Base-by-base conservation (phyloP, 2,797 vertebrate species). In the Eulemur rubriventer region DNA sequence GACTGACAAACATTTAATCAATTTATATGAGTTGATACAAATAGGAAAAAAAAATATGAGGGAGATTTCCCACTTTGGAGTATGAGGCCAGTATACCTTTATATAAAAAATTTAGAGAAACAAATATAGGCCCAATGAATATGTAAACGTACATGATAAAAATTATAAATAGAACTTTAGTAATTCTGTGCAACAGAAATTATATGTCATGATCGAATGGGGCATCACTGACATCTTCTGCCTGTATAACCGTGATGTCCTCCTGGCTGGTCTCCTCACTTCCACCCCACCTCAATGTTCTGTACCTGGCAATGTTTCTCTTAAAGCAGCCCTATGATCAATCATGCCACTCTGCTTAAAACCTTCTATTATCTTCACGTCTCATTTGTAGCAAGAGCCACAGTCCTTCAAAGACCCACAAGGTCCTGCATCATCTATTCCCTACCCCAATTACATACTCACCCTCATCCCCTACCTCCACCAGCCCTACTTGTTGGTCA, bases 401-500 rank as follows among this genome's bases (percentile, higher is more conserved):
- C 78, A 63, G 41, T 79, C 17, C 33, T 89, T 33, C 0, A 20
- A 63, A 50, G 30, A 18, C 7, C 22, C 16, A 38, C 3, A n/a
- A 46, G 17, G 57, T 7, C 18, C 35, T 59, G 28, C 10, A 61
- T 0, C 78, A 8, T 48, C 6, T 38, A 30, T 5, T 5, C 0
- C 13, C 11, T 50, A 20, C 4, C 7, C 41, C 4, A 4, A 72
- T 11, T 7, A 1, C 6, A 55, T 16, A 2, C 13, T 11, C 50
- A 2, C 11, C 16, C 30, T 57, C 41, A 67, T 75, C 18, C 26
- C 30, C 24, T 59, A 11, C 26, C 13, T 43, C 2, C 2, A 41
- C 0, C 41, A 50, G 20, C 17, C 18, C 17, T 30, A 20, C 33
- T 33, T 9, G 2, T 35, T 26, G 8, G 13, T 30, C 61, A 73